A percentile compares a stretch with the other conserved stretches of the same genome.
Evolutionary conservation across 2,888 invertebrate genomes (phyloP).

Genomic region (Scrobipalpa costella): DNA sequence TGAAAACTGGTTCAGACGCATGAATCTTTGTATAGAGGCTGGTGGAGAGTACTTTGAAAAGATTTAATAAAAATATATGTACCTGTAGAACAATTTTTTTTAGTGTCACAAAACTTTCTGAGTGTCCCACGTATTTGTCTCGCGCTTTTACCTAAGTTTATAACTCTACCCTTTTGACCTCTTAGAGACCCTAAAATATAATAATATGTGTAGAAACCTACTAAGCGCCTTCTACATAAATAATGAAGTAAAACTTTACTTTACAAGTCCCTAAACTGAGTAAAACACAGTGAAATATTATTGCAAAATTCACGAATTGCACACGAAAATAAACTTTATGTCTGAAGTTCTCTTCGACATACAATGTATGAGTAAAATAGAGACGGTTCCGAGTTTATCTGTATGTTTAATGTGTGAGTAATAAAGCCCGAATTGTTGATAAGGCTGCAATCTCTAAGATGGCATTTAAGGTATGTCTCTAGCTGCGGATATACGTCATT

Average conservation of each 20-base stretch:
- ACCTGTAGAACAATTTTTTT: too few relatives aligned
- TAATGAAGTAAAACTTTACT: not conserved
- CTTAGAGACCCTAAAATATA: not conserved
- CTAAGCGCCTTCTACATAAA: too few relatives aligned
- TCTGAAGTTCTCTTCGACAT: not conserved
- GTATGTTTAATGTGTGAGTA: constrained; percentile 13
- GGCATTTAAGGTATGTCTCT: constrained; percentile 7
- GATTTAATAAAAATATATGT: too few relatives aligned
- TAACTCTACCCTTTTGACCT: constrained; percentile 8
- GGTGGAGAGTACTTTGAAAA: too few relatives aligned
- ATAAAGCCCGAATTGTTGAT: constrained; percentile 18
- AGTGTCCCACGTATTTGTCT: too few relatives aligned
- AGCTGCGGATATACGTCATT: not conserved
- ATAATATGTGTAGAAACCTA: too few relatives aligned
- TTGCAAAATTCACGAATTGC: not conserved
- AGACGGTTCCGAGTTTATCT: not conserved
- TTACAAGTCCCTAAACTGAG: not conserved
- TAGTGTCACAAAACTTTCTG: too few relatives aligned
- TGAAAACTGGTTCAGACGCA: too few relatives aligned
- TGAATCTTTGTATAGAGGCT: too few relatives aligned
- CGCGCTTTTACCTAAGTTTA: constrained; percentile 1
- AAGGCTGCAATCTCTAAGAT: constrained; percentile 14
- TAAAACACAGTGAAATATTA: constrained; percentile 6
- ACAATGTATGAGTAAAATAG: constrained; percentile 13
- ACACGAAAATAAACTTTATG: constrained; percentile 9